Percentiles rank a stretch among this genome's conserved stretches.
Conservation (phyloP, 2,888 invertebrate species). For the Drosophila sordidula region DNA sequence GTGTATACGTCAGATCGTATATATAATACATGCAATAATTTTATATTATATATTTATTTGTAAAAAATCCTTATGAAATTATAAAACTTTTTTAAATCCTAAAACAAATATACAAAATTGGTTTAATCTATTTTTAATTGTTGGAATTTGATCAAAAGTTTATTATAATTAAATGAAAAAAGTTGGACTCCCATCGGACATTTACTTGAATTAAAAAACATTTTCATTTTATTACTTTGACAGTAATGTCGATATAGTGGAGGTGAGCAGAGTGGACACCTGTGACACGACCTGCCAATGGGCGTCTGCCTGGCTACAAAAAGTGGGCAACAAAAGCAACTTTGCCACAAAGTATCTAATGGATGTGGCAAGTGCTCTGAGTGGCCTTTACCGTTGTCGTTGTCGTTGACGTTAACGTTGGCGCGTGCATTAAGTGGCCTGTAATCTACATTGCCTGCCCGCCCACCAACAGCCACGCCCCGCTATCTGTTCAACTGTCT, state of each 20-base stretch:
- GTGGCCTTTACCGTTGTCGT: slow-evolving; percentile 23
- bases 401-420: slow-evolving; percentile 20
- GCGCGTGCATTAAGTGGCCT: slow-evolving; percentile 43
- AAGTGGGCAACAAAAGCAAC: slow-evolving; percentile 33
- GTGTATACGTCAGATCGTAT: too few relatives aligned
- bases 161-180: too few relatives aligned
- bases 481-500: slow-evolving; percentile 1
- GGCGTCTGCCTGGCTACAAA: slow-evolving; percentile 15
- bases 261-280: slow-evolving; percentile 33
- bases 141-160: too few relatives aligned
- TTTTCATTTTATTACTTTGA: not conserved
- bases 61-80: too few relatives aligned
- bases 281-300: slow-evolving; percentile 25
- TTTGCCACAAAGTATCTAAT: slow-evolving; percentile 57
- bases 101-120: too few relatives aligned
- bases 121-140: too few relatives aligned
- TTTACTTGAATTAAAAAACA: not conserved
- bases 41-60: too few relatives aligned
- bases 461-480: not conserved
- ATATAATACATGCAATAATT: too few relatives aligned
- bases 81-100: too few relatives aligned
- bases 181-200: too few relatives aligned
- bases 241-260: too few relatives aligned
- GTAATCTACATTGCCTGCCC: not conserved
- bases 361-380: slow-evolving; percentile 57